Percentiles rank a stretch among this genome's conserved stretches.
Conservation (phyloP, 2,113 vertebrate genomes). For the Tretioscincus oriximinensis region DNA sequence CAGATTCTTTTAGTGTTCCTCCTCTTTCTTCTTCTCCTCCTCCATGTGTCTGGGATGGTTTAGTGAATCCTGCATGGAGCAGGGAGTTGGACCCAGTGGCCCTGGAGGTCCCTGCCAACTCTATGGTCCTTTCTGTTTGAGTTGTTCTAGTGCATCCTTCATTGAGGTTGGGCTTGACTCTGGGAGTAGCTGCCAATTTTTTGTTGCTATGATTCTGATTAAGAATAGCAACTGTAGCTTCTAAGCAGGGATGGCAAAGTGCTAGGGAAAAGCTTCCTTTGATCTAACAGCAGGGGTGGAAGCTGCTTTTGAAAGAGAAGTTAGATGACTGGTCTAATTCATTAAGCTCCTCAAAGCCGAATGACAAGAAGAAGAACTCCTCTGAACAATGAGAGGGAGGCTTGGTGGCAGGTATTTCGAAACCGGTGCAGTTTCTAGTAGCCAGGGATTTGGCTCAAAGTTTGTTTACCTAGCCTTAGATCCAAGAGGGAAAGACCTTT, state of each 20-base stretch:
- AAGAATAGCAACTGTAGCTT: background rate
- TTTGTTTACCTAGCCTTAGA: constrained; percentile 56
- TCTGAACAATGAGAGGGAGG: constrained; percentile 10
- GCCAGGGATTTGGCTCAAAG: constrained; percentile 46
- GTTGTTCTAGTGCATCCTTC: too few species aligned
- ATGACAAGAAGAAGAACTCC: constrained; percentile 24
- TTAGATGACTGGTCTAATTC: background rate
- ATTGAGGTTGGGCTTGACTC: too few species aligned
- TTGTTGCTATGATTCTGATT: background rate
- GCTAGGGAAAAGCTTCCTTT: constrained; percentile 44
- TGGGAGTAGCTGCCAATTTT: too few species aligned
- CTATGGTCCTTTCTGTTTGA: too few species aligned
- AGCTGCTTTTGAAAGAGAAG: constrained; percentile 19
- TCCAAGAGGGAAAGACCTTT: constrained; percentile 44
- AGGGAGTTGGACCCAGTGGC: too few species aligned
- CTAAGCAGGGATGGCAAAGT: background rate
- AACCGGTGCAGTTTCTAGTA: constrained; percentile 43
- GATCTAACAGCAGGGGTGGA: constrained; percentile 12
- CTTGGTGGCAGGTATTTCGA: background rate
- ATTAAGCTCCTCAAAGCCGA: background rate
- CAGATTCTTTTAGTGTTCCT: too few species aligned
- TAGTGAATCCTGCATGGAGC: too few species aligned
- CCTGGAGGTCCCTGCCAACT: too few species aligned
- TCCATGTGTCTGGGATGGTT: too few species aligned
- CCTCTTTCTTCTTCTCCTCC: too few species aligned